Base-by-base conservation (phyloP, 2,888 invertebrate species). In the Torymus texanus region DNA sequence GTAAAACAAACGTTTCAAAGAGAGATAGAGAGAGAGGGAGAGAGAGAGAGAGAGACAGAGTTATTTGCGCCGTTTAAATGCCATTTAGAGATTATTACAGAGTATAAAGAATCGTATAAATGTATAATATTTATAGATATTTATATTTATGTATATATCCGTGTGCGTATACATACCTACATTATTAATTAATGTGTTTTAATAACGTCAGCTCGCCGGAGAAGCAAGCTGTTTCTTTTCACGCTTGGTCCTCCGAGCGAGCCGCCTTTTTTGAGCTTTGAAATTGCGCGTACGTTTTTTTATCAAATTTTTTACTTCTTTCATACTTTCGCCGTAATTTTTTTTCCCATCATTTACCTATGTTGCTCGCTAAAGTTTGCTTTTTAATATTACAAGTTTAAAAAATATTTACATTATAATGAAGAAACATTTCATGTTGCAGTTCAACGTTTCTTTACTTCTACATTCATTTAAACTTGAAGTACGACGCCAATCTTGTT, bases 181-280 rank as follows among this genome's bases (percentile, higher is more conserved):
- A 76, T 82, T 72, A 80, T 74, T 75, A 50, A 77, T 82, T 81
- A 80, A 82, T 82, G 82, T 84, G 24, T 65, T 29, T 59, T 59
- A 14, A 62, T 75, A 70, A 58, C 67, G 88, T 87, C 88, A 88
- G 90, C 90, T 90, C 88, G 89, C 90, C 89, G 90, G 89, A 90
- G 90, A 89, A 90, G 90, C 90, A 86, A 88, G 85, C 86, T 75
- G 70, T 53, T 67, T 75, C 84, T 51, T 62, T 74, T 85, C 83
- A 82, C 84, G 82, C 82, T 88, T 86, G 90, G 90, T 90, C 90
- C 89, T 90, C 90, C 90, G 89, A 85, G 88, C 90, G 90, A 90
- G 90, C 90, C 88, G 88, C 87, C 18, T 86, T 86, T 89, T 88
- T 90, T 87, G 87, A 89, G 87, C 55, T 79, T 77, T 75, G 14